These are phyloP conservation scores for Latrodectus elegans DNA, from an alignment of 2,888 invertebrate species.

Conservation along the genomic window DNA sequence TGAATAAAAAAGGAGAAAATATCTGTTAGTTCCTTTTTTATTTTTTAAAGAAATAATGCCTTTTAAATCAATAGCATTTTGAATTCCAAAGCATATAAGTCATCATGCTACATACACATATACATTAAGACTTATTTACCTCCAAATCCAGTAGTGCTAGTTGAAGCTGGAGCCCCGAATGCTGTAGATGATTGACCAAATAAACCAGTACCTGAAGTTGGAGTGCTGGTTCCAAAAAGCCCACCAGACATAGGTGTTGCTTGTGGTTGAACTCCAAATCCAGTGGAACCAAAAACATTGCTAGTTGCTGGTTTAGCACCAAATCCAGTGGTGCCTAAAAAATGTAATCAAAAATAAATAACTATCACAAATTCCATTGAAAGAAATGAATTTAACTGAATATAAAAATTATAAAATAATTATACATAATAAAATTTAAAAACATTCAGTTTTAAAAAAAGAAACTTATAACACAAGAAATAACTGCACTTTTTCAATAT, in stretches of 20 bases:
- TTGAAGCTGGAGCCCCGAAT: slow-evolving; percentile 71
- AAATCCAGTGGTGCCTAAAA: slow-evolving; percentile 80
- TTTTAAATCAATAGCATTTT: too few relatives aligned
- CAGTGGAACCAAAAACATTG: slow-evolving; percentile 77
- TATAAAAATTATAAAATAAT: too few relatives aligned
- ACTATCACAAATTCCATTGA: slow-evolving; percentile 1
- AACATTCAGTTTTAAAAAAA: background rate
- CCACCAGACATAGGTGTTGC: slow-evolving; percentile 75
- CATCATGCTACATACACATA: background rate
- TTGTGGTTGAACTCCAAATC: slow-evolving; percentile 74
- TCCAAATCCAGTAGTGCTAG: slow-evolving; percentile 71
- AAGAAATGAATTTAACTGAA: background rate
- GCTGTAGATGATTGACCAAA: slow-evolving; percentile 75
- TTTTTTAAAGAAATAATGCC: too few relatives aligned
- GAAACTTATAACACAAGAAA: background rate
- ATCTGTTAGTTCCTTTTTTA: too few relatives aligned
- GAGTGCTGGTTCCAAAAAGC: slow-evolving; percentile 79
- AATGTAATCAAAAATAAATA: background rate
- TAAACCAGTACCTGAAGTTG: slow-evolving; percentile 77
- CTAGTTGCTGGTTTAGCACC: slow-evolving; percentile 77
- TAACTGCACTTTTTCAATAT: background rate
- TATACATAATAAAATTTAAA: background rate
- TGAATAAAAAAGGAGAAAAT: too few relatives aligned
- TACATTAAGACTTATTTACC: background rate
- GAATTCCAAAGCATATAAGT: too few relatives aligned